Evolutionary conservation across 2,797 vertebrate genomes (phyloP), one percentile per base, ranked within the genome.

Genomic region (Neosalanx taihuensis): DNA sequence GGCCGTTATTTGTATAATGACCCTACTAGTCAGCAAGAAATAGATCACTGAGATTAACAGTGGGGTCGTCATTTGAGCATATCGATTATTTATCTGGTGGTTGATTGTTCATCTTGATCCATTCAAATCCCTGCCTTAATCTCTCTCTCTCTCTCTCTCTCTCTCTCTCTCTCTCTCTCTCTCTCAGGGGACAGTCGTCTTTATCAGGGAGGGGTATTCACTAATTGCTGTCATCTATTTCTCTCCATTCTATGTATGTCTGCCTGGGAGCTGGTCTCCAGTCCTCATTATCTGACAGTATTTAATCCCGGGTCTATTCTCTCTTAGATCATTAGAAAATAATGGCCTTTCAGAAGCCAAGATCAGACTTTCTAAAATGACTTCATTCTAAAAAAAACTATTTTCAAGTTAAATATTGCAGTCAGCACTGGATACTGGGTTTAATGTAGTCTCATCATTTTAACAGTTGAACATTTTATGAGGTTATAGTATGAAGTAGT

Each of bases 231-330:
- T 17, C 13, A 49, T 31, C 15, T 46, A 56, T 30, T 30, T 56
- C 49, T 30, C 46, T 49, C n/a, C 23, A 17, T 3, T 17, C 17
- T 63, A 31, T 37, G 15, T 63, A 13, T 66, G 9, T 20, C 13
- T 65, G 64, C n/a, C 64, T 29, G 12, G 20, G 23, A 46, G 41
- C 41, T 66, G 41, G 51, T 49, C 64, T 66, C 64, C n/a, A 20
- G 23, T n/a, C 63, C 63, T 65, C 63, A 65, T 65, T 65, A 65
- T 41, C 37, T 23, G 41, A 65, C 35, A 65, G 17, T 35, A 41
- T 46, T 46, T 46, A 23, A 7, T 46, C 5, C 12, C 41, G 20
- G 29, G 12, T 49, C 37, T 46, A 17, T 66, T 29, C 64, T 37
- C 64, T 20, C 64, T 49, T 37, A 10, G 63, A 66, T 49, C 13